phyloP scores from a whole-genome alignment of 2,888 invertebrate genomes.

The Lymantria dispar region DNA sequence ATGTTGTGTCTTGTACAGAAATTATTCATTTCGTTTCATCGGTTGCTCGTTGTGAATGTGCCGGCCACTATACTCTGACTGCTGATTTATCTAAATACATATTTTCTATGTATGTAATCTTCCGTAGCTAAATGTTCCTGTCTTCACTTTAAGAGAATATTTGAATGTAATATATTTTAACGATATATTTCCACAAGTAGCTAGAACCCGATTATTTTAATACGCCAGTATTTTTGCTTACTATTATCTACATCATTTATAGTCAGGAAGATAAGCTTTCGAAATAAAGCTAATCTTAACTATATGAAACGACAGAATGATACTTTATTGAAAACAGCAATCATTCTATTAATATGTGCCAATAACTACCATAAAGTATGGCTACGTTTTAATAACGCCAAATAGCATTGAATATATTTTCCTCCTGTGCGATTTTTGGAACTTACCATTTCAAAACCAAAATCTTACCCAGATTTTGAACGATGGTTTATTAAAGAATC shows the following conservation, averaged over 20 bases:
- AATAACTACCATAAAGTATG: neutral
- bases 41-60: constrained; percentile 35
- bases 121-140: constrained; percentile 24
- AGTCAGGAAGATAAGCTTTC: no score
- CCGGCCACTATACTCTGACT: constrained; percentile 32
- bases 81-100: constrained; percentile 43
- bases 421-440: no score
- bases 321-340: no score
- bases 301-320: no score
- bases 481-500: no score
- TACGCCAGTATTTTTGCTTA: neutral
- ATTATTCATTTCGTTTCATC: constrained; percentile 42
- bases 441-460: no score
- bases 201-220: neutral
- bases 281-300: no score
- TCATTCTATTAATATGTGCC: no score
- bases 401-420: no score
- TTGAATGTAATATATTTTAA: constrained; percentile 21
- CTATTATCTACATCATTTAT: no score
- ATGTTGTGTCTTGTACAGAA: constrained; percentile 55
- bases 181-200: constrained; percentile 19
- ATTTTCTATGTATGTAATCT: constrained; percentile 29
- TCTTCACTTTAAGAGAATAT: constrained; percentile 25
- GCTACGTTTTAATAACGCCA: neutral
- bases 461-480: no score